These are phyloP conservation scores for Melinopterus prodromus DNA, from an alignment of 2,888 invertebrate genomes.

Conservation along the genomic window DNA sequence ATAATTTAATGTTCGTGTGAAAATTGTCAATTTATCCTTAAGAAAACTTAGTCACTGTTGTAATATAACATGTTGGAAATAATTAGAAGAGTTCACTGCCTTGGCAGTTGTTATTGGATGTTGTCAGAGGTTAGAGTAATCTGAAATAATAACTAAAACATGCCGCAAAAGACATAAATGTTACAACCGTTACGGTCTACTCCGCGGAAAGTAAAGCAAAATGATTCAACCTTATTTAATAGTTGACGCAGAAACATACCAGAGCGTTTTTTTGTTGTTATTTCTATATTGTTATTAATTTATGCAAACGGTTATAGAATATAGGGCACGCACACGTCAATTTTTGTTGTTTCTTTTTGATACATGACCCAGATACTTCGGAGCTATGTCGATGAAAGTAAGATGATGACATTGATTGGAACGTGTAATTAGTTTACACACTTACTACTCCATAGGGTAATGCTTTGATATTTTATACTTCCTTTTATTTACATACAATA, in stretches of 20 bases:
- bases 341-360: neutral
- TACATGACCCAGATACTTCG: neutral
- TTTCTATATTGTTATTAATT: neutral
- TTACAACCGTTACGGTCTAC: neutral
- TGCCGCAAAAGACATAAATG: neutral
- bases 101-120: neutral
- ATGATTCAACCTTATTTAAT: neutral
- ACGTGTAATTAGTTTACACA: neutral
- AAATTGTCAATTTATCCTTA: neutral
- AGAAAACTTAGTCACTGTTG: no score
- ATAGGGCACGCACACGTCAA: neutral
- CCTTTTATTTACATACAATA: no score
- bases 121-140: neutral
- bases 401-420: slow-evolving; percentile 4
- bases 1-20: neutral
- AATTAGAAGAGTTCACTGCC: neutral
- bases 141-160: neutral
- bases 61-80: neutral
- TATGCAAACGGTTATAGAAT: neutral
- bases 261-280: neutral
- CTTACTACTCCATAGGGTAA: neutral
- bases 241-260: neutral
- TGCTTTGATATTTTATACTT: no score
- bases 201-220: neutral
- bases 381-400: neutral